A percentile compares a stretch with the other conserved stretches of the same genome.
Evolutionary conservation across 2,797 vertebrate species (phyloP).

Genomic region (Hapalemur alaotrensis): DNA sequence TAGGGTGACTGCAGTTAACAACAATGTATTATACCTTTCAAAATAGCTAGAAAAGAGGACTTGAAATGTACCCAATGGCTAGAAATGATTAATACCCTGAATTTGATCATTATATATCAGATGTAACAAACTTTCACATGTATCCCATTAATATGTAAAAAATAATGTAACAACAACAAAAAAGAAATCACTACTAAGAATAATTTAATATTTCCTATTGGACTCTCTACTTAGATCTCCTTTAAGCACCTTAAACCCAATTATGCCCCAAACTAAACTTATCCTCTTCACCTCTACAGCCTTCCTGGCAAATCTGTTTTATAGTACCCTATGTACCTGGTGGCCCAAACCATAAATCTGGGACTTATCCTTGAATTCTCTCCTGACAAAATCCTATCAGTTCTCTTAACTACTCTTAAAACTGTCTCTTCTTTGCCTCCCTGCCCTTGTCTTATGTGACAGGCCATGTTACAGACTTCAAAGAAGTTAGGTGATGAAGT

Average conservation of each 20-base stretch:
- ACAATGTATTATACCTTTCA: not conserved
- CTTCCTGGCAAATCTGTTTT: constrained; percentile 33
- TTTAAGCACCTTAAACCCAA: constrained; percentile 20
- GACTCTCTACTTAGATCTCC: not conserved
- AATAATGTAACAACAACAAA: not conserved
- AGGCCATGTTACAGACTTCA: not conserved
- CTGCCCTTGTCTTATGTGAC: not conserved
- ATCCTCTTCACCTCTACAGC: not conserved
- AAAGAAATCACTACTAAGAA: constrained; percentile 23
- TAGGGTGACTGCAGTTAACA: not conserved
- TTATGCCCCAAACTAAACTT: not conserved
- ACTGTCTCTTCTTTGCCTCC: not conserved
- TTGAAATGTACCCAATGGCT: not conserved
- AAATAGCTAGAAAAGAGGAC: not conserved
- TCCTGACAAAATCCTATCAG: constrained; percentile 9
- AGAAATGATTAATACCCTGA: not conserved
- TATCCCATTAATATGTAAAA: not conserved
- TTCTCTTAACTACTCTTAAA: not conserved
- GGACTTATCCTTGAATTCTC: not conserved
- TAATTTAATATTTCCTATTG: constrained; percentile 29
- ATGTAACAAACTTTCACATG: not conserved
- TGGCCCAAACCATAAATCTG: not conserved
- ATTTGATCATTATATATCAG: not conserved
- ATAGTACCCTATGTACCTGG: not conserved
- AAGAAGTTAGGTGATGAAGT: not conserved